A percentile compares a stretch with the other conserved stretches of the same genome.
phyloP scores from a whole-genome alignment of 2,113 vertebrate species.

The Thalassoma bifasciatum region DNA sequence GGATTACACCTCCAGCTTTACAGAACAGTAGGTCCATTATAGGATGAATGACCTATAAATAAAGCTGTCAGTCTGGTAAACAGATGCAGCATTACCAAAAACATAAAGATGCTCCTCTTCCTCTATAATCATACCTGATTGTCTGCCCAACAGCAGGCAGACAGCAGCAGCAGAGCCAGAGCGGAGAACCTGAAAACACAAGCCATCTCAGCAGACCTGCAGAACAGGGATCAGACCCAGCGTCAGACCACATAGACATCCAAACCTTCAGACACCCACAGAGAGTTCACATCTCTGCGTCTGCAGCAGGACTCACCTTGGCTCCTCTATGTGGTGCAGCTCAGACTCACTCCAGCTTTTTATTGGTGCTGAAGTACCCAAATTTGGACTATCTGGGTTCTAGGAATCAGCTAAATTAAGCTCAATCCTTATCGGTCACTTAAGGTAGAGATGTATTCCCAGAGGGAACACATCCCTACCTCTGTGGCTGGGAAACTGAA shows the following conservation, averaged over 20 bases:
- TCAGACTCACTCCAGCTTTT: not conserved
- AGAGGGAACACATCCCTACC: not conserved
- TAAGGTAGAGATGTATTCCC: not conserved
- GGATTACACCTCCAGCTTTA: too few relatives aligned
- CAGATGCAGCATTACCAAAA: not conserved
- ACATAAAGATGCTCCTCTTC: too few relatives aligned
- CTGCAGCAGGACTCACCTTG: conserved; percentile 18
- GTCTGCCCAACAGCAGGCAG: conserved; percentile 52
- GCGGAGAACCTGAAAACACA: conserved; percentile 36
- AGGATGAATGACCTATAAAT: too few relatives aligned
- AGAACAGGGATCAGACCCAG: not conserved
- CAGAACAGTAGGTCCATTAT: too few relatives aligned
- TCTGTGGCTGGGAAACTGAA: not conserved
- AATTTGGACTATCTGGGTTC: conserved; percentile 12
- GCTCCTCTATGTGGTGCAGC: conserved; percentile 14
- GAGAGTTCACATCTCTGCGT: too few relatives aligned
- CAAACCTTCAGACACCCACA: too few relatives aligned
- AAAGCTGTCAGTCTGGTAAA: too few relatives aligned
- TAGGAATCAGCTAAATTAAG: not conserved
- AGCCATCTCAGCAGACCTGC: conserved; percentile 41
- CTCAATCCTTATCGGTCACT: not conserved
- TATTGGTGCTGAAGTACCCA: not conserved
- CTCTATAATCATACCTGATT: conserved; percentile 21
- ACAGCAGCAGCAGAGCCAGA: conserved; percentile 53
- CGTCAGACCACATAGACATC: not conserved